Percentiles rank a stretch among this genome's conserved stretches.
Conservation (phyloP, 2,888 invertebrate genomes). For the Phania funesta region DNA sequence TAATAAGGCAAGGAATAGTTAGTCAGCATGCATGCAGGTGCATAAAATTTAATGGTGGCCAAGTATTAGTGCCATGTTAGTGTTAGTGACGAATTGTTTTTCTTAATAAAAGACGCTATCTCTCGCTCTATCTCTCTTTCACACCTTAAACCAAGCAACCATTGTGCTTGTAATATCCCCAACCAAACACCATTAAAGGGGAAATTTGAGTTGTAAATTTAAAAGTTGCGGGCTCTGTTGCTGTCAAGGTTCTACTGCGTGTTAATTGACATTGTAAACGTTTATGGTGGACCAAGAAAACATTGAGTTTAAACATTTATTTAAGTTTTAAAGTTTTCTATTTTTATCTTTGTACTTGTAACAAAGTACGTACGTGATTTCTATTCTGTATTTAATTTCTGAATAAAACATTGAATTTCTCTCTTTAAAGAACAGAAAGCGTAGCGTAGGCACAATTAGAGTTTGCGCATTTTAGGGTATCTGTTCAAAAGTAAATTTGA, state of each 20-base stretch:
- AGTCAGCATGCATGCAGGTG: constrained; percentile 18
- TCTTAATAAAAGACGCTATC: not conserved
- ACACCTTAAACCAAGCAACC: not conserved
- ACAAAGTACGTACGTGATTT: not conserved
- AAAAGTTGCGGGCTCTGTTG: constrained; percentile 7
- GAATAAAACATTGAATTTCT: constrained; percentile 8
- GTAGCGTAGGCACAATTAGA: not conserved
- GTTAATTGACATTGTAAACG: constrained; percentile 55
- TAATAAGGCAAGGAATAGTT: not conserved
- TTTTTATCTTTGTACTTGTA: not conserved
- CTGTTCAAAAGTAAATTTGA: not conserved
- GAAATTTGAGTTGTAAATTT: constrained; percentile 36
- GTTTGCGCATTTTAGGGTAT: constrained; percentile 13
- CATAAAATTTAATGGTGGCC: constrained; percentile 58
- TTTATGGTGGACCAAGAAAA: constrained; percentile 25
- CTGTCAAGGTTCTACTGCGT: constrained; percentile 13
- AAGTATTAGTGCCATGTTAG: not conserved
- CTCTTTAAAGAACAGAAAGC: not conserved
- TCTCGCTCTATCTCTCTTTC: constrained; percentile 18
- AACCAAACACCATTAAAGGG: not conserved
- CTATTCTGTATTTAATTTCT: not conserved
- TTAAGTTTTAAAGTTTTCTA: not conserved
- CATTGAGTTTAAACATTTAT: constrained; percentile 1
- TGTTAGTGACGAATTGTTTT: constrained; percentile 10
- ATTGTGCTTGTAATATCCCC: not conserved